A percentile compares a stretch with the other conserved stretches of the same genome.
These are phyloP conservation scores for Hystrix brachyura DNA, from an alignment of 2,113 vertebrate species.

Conservation along the genomic window DNA sequence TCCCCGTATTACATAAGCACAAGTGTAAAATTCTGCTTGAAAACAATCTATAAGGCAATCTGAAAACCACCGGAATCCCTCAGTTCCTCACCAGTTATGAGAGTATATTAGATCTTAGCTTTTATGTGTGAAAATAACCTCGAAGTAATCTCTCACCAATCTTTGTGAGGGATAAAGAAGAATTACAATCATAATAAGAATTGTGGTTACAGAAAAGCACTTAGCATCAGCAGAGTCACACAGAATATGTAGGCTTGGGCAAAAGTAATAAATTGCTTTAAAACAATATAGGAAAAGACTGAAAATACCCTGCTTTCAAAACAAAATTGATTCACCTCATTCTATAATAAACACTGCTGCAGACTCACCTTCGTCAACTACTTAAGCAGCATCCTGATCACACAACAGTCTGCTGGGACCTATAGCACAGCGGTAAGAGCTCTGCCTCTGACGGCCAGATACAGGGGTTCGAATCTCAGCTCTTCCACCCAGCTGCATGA, in stretches of 20 bases:
- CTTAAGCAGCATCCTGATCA: neutral
- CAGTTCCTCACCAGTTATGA: neutral
- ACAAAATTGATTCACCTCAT: neutral
- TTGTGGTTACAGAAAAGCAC: neutral
- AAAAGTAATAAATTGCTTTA: neutral
- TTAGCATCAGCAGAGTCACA: neutral
- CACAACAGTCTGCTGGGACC: neutral
- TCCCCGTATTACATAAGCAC: neutral
- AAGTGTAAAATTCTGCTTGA: neutral
- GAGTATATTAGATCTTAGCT: neutral
- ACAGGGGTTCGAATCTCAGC: neutral
- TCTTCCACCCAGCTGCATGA: neutral
- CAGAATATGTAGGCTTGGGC: neutral
- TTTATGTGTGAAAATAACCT: neutral
- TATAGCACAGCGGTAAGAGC: rapidly evolving
- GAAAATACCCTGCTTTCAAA: neutral
- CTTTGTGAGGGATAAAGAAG: neutral
- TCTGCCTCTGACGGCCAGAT: neutral
- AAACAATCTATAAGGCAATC: neutral
- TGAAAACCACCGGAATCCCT: neutral
- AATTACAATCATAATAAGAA: neutral
- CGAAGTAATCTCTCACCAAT: neutral
- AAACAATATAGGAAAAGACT: neutral
- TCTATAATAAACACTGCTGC: neutral
- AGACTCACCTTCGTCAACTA: neutral